Percentiles rank a stretch among this genome's conserved stretches.
These are phyloP conservation scores for Tenodera sinensis DNA, from an alignment of 2,888 invertebrate species.

Conservation along the genomic window DNA sequence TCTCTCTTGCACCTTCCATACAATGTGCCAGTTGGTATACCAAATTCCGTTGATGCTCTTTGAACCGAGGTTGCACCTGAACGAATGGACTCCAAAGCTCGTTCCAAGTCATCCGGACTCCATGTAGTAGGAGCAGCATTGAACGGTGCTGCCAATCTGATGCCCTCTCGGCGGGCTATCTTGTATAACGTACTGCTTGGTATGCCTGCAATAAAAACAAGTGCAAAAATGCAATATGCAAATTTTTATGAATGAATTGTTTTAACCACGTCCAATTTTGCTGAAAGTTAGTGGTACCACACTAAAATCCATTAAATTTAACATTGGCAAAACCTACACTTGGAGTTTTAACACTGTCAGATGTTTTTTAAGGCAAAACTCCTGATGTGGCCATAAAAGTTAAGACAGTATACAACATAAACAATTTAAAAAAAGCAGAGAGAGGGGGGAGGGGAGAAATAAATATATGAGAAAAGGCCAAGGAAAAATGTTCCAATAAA, in stretches of 20 bases:
- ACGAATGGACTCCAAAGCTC: conserved; percentile 77
- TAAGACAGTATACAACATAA: too few relatives aligned
- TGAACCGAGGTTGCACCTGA: conserved; percentile 79
- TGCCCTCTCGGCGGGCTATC: conserved; percentile 85
- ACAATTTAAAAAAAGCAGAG: too few relatives aligned
- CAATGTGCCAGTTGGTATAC: conserved; percentile 84
- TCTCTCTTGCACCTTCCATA: conserved; percentile 87
- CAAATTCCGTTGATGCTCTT: conserved; percentile 79
- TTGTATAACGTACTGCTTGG: conserved; percentile 89
- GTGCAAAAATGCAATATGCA: neutral
- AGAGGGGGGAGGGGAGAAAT: too few relatives aligned
- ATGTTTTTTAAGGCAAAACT: too few relatives aligned
- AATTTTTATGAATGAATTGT: neutral
- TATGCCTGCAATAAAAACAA: conserved; percentile 55
- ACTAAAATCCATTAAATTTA: too few relatives aligned
- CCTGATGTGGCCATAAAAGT: too few relatives aligned
- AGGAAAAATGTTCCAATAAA: too few relatives aligned
- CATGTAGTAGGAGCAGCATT: conserved; percentile 87
- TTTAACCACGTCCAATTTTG: too few relatives aligned
- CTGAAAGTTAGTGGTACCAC: too few relatives aligned
- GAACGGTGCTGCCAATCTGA: conserved; percentile 83
- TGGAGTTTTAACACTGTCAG: too few relatives aligned
- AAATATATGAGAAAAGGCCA: too few relatives aligned
- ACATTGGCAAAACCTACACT: too few relatives aligned
- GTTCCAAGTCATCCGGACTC: conserved; percentile 79